phyloP scores from a whole-genome alignment of 2,797 vertebrate species.

The Decapterus maruadsi region DNA sequence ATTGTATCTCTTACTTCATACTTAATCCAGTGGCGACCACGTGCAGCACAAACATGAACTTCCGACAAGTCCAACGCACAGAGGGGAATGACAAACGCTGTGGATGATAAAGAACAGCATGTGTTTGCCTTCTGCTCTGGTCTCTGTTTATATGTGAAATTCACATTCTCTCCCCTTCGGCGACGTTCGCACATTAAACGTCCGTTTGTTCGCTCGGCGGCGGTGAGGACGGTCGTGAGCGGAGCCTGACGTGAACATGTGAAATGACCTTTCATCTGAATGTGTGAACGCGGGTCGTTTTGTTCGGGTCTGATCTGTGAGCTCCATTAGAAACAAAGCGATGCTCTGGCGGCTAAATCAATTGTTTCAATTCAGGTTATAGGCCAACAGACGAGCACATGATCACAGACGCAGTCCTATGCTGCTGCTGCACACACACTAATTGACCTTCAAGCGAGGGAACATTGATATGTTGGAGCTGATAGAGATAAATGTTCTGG shows the following conservation, averaged over 20 bases:
- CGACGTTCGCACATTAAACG: neutral
- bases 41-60: neutral
- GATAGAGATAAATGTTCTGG: conserved; percentile 40
- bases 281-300: neutral
- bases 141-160: conserved; percentile 32
- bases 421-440: conserved; percentile 1
- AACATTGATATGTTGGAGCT: conserved; percentile 46
- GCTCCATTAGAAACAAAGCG: neutral
- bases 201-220: conserved; percentile 1
- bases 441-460: conserved; percentile 69
- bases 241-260: neutral
- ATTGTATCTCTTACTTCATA: neutral
- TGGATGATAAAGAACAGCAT: neutral
- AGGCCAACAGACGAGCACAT: conserved; percentile 11
- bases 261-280: conserved; percentile 29
- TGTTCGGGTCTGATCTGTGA: conserved; percentile 3
- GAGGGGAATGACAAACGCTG: neutral
- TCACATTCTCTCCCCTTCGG: conserved; percentile 19
- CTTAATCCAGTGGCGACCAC: neutral
- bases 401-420: conserved; percentile 22
- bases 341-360: conserved; percentile 24
- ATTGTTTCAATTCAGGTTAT: conserved; percentile 48
- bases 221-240: conserved; percentile 7
- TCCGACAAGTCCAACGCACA: conserved; percentile 6
- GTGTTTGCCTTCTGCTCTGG: neutral